Evolutionary conservation across 1,140 invertebrate species (phyloP), one percentile per base, ranked within the genome.

Genomic region (Panagrolaimus sp.): DNA sequence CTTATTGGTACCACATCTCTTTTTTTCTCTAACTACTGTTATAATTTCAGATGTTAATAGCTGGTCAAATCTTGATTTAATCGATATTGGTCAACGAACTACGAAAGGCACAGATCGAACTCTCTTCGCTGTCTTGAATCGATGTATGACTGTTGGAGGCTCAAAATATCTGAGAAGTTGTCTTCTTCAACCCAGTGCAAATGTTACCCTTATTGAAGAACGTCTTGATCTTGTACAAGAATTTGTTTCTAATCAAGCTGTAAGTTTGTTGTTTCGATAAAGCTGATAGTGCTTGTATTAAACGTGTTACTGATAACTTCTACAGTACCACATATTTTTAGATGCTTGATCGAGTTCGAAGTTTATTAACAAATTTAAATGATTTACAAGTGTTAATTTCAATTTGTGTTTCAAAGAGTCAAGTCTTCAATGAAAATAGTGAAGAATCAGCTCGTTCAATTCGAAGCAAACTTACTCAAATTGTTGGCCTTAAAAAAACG

Each of bases 141-240:
- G 88, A 62, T 93, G 91, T 61, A 87, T 88, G 47, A 95, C 92
- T 1, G 84, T 86, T 53, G 88, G 90, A 47, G 93, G 93, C 5
- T 85, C 88, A 38, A 84, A 91, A 68, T 84, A 90, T 1, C 85
- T 96, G 7, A 84, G 92, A 66, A 89, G 90, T 45, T 75, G 63
- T 63, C 42, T 76, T 16, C 74, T 76, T 8, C 74, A 76, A 43
- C 74, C 74, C 9, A 65, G 51, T 3, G 69, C 69, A 8, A 45
- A 77, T 66, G 16, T 45, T 23, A 23, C 43, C 3, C 14, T 47
- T 20, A 75, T 76, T 16, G 65, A 75, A 45, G 45, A 67, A 43
- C 42, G 74, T 5, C 57, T 76, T 70, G 75, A 76, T 51, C 62
- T 76, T 27, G 73, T 78, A 0, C 68, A 75, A 31, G 74, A 76